A percentile compares a stretch with the other conserved stretches of the same genome.
Evolutionary conservation across 2,797 vertebrate genomes (phyloP).

Genomic region (Chrysocyon brachyurus): DNA sequence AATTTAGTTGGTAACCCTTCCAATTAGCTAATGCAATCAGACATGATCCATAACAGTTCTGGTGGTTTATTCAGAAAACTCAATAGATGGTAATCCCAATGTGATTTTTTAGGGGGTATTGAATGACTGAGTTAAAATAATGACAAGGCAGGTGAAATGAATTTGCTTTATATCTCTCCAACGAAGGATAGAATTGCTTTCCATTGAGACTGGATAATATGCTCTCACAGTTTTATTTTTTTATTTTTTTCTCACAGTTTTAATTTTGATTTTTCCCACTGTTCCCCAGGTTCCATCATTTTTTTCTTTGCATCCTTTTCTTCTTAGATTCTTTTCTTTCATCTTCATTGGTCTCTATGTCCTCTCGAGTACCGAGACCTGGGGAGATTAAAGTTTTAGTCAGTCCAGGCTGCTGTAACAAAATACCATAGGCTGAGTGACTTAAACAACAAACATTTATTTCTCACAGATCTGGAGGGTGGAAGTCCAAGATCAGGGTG

Average conservation of each 20-base stretch:
- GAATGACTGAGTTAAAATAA: background rate
- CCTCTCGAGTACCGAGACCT: background rate
- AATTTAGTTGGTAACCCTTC: background rate
- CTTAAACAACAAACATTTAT: background rate
- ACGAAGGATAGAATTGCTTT: background rate
- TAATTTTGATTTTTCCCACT: background rate
- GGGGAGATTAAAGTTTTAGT: too few relatives aligned
- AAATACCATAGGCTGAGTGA: background rate
- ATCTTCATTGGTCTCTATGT: background rate
- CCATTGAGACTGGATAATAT: background rate
- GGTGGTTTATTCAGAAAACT: background rate
- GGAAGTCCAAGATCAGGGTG: background rate
- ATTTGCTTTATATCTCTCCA: background rate
- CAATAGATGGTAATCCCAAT: background rate
- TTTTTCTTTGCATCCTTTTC: background rate
- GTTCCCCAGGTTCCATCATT: background rate
- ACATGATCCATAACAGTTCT: background rate
- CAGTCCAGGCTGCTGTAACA: background rate
- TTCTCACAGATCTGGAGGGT: background rate
- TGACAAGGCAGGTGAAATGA: background rate
- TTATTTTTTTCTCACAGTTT: background rate
- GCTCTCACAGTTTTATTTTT: background rate
- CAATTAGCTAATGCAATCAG: background rate
- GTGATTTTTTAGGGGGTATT: background rate
- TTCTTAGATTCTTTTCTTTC: background rate